Conservation (phyloP, 2,888 invertebrate genomes). For the Aspidapion aeneum region DNA sequence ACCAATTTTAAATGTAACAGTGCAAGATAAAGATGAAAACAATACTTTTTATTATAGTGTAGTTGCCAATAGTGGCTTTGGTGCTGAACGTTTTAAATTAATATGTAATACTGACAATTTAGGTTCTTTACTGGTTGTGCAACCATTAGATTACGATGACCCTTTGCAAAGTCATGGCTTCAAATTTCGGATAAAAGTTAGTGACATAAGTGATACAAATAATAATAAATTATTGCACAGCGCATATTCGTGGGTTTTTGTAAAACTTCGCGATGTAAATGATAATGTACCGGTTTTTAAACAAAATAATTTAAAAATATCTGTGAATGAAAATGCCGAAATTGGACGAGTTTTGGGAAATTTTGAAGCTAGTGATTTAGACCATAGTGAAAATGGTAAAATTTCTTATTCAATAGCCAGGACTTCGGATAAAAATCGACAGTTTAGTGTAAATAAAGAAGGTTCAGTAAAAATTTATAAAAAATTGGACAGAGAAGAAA, state of each 20-base stretch:
- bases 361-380: constrained; percentile 93
- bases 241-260: constrained; percentile 92
- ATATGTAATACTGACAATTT: constrained; percentile 93
- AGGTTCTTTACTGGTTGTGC: constrained; percentile 90
- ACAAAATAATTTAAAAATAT: constrained; percentile 86
- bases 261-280: constrained; percentile 90
- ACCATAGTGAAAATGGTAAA: constrained; percentile 90
- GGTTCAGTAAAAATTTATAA: constrained; percentile 93
- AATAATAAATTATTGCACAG: constrained; percentile 95
- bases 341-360: constrained; percentile 88
- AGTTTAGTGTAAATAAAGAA: constrained; percentile 91
- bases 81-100: constrained; percentile 95
- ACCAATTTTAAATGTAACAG: constrained; percentile 90
- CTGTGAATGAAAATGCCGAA: constrained; percentile 87
- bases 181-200: constrained; percentile 90
- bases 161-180: constrained; percentile 92
- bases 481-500: constrained; percentile 88
- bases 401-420: constrained; percentile 89
- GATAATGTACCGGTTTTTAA: constrained; percentile 97
- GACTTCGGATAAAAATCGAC: constrained; percentile 86
- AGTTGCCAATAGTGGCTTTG: constrained; percentile 90
- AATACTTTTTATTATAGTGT: constrained; percentile 92
- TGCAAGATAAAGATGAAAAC: constrained; percentile 93
- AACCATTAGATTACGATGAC: constrained; percentile 93
- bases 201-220: constrained; percentile 84